phyloP scores from a whole-genome alignment of 2,888 invertebrate species.

The Polyploca ridens region DNA sequence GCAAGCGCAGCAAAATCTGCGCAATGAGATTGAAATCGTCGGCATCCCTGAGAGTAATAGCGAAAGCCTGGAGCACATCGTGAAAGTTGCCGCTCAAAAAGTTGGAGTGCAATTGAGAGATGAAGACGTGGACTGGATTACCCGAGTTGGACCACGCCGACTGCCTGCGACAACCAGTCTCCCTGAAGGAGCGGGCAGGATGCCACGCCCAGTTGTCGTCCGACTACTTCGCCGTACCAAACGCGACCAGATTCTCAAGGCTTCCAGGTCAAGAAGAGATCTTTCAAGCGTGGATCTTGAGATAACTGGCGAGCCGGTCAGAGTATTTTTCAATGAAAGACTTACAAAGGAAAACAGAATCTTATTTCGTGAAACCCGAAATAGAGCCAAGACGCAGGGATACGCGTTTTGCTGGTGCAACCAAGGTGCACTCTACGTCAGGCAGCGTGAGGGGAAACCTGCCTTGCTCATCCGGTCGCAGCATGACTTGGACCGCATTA shows the following conservation, averaged over 20 bases:
- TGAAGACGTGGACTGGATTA: constrained; percentile 14
- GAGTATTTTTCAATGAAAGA: constrained; percentile 26
- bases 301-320: constrained; percentile 13
- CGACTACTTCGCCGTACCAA: constrained; percentile 24
- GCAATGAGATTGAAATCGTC: constrained; percentile 8
- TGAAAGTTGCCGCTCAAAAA: constrained; percentile 10
- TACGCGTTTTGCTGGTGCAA: constrained; percentile 26
- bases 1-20: constrained; percentile 6
- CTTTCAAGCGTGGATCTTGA: constrained; percentile 23
- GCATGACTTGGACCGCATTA: constrained; percentile 15
- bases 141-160: constrained; percentile 13
- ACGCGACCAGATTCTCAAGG: constrained; percentile 29
- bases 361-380: constrained; percentile 29
- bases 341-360: constrained; percentile 27
- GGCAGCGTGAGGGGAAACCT: constrained; percentile 24
- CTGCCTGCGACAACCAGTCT: background rate
- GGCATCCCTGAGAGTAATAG: constrained; percentile 5
- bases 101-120: constrained; percentile 14
- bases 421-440: constrained; percentile 24
- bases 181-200: background rate
- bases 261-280: constrained; percentile 27
- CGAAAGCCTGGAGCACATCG: constrained; percentile 11
- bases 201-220: constrained; percentile 28
- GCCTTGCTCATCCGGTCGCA: constrained; percentile 17
- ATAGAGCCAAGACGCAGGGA: constrained; percentile 15